Percentiles rank a stretch among this genome's conserved stretches.
phyloP scores from a whole-genome alignment of 1,140 invertebrate genomes.

The Drosophila arizonae region DNA sequence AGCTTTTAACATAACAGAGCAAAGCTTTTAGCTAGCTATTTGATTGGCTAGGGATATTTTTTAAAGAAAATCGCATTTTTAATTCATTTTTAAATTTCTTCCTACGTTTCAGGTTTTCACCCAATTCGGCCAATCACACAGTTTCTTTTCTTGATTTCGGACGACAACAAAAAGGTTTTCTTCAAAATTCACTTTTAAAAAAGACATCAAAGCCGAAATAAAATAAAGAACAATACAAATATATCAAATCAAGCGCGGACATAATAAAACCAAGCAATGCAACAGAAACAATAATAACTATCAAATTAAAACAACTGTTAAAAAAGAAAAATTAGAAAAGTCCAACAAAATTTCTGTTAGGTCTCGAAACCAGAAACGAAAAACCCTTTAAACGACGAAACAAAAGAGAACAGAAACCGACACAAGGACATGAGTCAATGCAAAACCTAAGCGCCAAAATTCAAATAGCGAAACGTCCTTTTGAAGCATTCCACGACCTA shows the following conservation, averaged over 20 bases:
- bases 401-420: constrained; percentile 10
- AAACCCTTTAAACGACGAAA: constrained; percentile 1
- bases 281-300: constrained; percentile 10
- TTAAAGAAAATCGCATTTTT: not conserved
- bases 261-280: constrained; percentile 27
- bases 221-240: constrained; percentile 18
- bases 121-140: constrained; percentile 64
- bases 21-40: too few relatives aligned
- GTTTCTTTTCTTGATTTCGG: constrained; percentile 32
- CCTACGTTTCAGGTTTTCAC: constrained; percentile 59
- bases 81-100: constrained; percentile 15
- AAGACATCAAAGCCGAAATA: constrained; percentile 22
- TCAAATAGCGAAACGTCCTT: constrained; percentile 23
- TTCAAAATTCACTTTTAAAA: constrained; percentile 27
- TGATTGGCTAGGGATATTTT: not conserved
- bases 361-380: constrained; percentile 4
- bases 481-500: constrained; percentile 42
- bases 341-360: constrained; percentile 27
- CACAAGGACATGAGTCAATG: constrained; percentile 59
- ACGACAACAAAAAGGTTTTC: constrained; percentile 27
- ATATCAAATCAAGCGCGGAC: constrained; percentile 13
- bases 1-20: not conserved
- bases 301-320: constrained; percentile 13
- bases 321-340: not conserved
- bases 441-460: constrained; percentile 37